Percentiles rank a stretch among this genome's conserved stretches.
phyloP scores from a whole-genome alignment of 2,888 invertebrate species.

The Stegophylla sp. region DNA sequence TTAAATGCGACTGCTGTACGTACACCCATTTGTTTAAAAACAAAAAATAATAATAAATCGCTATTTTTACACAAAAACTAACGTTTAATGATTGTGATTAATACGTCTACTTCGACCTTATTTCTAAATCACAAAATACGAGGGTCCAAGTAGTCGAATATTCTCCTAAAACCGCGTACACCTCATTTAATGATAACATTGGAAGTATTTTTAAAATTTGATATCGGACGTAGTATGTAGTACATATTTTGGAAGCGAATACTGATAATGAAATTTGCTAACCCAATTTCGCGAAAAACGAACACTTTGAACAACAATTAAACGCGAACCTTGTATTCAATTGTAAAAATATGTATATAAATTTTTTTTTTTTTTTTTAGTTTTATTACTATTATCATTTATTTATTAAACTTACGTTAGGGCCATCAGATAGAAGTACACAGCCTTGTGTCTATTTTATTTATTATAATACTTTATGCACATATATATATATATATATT shows the following conservation, averaged over 20 bases:
- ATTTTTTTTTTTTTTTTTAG: constrained; percentile 18
- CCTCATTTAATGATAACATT: neutral
- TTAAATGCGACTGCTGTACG: no score
- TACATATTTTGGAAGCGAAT: neutral
- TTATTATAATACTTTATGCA: constrained; percentile 57
- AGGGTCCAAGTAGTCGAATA: neutral
- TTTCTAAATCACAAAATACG: neutral
- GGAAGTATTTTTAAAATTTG: constrained; percentile 10
- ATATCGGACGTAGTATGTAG: neutral
- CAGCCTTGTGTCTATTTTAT: constrained; percentile 58
- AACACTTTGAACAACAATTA: no score
- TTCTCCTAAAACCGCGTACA: neutral
- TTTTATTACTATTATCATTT: constrained; percentile 39
- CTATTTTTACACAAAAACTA: neutral
- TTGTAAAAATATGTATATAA: constrained; percentile 1
- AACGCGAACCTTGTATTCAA: constrained; percentile 45
- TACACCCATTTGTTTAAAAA: no score
- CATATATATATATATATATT: no score
- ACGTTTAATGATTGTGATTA: no score
- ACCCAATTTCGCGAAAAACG: constrained; percentile 38
- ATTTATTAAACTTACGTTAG: constrained; percentile 56
- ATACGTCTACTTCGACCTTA: constrained; percentile 2
- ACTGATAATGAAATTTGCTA: neutral
- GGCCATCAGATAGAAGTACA: constrained; percentile 58
- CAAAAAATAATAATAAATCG: no score